phyloP scores from a whole-genome alignment of 92 coral and sea anemone genomes.

The Palythoa heliodiscus region DNA sequence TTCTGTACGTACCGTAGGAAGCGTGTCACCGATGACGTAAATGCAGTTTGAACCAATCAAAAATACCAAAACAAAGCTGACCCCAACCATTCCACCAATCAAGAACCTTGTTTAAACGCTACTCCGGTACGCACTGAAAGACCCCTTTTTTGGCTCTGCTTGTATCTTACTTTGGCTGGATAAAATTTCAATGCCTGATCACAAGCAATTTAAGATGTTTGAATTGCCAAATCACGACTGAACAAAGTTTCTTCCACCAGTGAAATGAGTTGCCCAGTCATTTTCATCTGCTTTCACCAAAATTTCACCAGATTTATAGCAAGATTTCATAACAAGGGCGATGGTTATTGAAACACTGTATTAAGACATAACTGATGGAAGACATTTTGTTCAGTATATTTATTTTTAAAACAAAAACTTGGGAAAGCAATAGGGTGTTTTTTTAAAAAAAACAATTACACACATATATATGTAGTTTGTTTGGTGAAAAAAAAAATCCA shows the following conservation, averaged over 20 bases:
- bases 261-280: neutral
- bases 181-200: neutral
- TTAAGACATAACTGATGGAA: neutral
- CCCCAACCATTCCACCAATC: too few species aligned
- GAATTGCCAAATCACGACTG: neutral
- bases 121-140: too few species aligned
- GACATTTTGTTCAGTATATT: conserved; percentile 7
- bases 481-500: neutral
- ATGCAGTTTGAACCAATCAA: too few species aligned
- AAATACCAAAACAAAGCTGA: too few species aligned
- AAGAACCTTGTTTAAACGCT: too few species aligned
- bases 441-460: neutral
- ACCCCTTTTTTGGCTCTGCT: too few species aligned
- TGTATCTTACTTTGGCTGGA: neutral
- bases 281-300: neutral
- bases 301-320: neutral
- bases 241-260: neutral
- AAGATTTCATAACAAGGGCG: neutral
- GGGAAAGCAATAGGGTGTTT: neutral
- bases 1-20: too few species aligned
- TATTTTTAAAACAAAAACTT: conserved; percentile 25
- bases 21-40: too few species aligned
- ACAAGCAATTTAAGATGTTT: neutral
- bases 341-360: neutral
- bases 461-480: neutral